Percentiles rank a stretch among this genome's conserved stretches.
These are phyloP conservation scores for Pterostichus madidus DNA, from an alignment of 2,888 invertebrate genomes.

Conservation along the genomic window DNA sequence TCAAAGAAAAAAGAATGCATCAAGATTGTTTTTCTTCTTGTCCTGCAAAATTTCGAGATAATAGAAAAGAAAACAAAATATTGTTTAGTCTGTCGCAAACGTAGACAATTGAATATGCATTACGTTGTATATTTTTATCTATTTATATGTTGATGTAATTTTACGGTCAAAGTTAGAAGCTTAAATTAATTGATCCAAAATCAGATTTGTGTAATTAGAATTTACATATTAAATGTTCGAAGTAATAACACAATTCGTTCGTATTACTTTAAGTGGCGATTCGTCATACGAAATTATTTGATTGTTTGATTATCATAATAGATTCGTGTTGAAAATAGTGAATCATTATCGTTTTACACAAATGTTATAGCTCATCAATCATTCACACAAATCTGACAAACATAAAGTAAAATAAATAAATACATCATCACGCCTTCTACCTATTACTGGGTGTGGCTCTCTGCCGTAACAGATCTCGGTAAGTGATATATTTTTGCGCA, in stretches of 20 bases:
- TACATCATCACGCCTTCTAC: too few species aligned
- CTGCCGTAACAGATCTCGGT: too few species aligned
- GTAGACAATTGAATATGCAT: neutral
- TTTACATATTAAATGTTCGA: constrained; percentile 18
- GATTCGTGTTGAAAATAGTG: constrained; percentile 20
- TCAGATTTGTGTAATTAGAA: neutral
- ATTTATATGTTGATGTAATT: neutral
- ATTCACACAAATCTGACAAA: too few species aligned
- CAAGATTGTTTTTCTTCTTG: neutral
- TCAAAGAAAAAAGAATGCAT: neutral
- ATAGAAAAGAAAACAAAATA: neutral
- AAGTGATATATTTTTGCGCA: too few species aligned
- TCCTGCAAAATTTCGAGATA: neutral
- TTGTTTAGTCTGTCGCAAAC: constrained; percentile 17
- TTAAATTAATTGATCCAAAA: neutral
- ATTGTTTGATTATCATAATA: constrained; percentile 34
- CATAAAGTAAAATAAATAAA: too few species aligned
- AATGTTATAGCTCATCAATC: neutral
- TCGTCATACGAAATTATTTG: constrained; percentile 37
- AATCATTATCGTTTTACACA: neutral
- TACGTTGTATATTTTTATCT: constrained; percentile 1
- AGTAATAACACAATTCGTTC: constrained; percentile 28
- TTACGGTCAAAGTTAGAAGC: neutral
- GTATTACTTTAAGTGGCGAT: constrained; percentile 26
- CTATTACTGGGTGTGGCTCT: too few species aligned